Evolutionary conservation across 2,113 vertebrate genomes (phyloP), one percentile per base, ranked within the genome.

Genomic region (Glareola pratincola): DNA sequence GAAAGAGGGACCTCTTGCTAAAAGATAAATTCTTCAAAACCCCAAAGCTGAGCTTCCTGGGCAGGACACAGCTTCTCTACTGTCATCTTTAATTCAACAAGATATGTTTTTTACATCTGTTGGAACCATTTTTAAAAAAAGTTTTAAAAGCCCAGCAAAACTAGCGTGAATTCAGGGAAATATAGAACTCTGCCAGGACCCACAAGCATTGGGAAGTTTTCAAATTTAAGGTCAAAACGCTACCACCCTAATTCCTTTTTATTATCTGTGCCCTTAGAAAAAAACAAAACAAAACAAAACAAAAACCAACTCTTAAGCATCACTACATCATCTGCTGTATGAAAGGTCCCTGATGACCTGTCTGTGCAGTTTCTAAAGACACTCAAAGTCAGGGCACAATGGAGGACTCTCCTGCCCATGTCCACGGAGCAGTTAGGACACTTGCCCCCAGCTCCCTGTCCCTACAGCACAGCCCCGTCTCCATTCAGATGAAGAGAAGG

Each of bases 11-110:
- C 63, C 8, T 77, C 64, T 87, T 87, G 37, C n/a, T 91, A 14
- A 47, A 94, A 91, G 74, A 85, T 56, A 85, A 96, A 90, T 67
- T 21, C 27, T 95, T 92, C 59, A 66, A 90, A 91, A 87, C 3
- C 11, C 53, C 63, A 53, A 50, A 79, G 23, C 62, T 79, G 41
- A 79, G 45, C 37, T 92, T 94, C 48, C 74, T 72, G 51, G 32
- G 16, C 29, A 67, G 26, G 9, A 95, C 8, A 78, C 8, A 73
- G 3, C 15, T 89, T 90, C 47, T 84, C 30, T 81, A 9, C 21
- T 36, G 17, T 9, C 43, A 48, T 56, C 26, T 83, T 68, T 66
- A 51, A 50, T 80, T 79, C 47, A 89, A 29, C 4, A 59, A 30
- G 32, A 23, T 59, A 36, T 9, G 2, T 1, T 39, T 83, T 81